A percentile compares a stretch with the other conserved stretches of the same genome.
Conservation (phyloP, 2,888 invertebrate genomes). For the Crematogaster levior region DNA sequence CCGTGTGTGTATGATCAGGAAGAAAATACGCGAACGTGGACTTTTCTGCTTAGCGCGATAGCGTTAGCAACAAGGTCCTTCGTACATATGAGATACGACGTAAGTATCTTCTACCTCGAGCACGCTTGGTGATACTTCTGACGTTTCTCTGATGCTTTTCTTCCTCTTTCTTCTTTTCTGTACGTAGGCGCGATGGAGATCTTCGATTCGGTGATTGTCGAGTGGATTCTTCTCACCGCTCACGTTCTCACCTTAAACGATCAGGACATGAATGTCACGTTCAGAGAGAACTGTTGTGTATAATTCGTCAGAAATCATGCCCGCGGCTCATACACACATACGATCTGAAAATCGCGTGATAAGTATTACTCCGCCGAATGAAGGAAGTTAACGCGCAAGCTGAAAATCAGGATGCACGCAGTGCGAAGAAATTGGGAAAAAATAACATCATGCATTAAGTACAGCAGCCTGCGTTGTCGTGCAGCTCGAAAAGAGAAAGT, state of each 20-base stretch:
- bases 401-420: conserved; percentile 16
- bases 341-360: conserved; percentile 41
- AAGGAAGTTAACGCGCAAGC: conserved; percentile 38
- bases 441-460: conserved; percentile 48
- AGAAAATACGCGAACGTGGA: conserved; percentile 3
- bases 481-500: conserved; percentile 63
- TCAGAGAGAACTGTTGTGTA: background rate
- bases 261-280: conserved; percentile 32
- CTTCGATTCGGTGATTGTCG: conserved; percentile 1
- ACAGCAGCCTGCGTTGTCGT: conserved; percentile 58
- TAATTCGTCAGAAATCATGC: conserved; percentile 12
- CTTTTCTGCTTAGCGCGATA: conserved; percentile 5
- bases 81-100: background rate
- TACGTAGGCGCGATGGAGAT: background rate
- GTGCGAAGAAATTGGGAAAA: conserved; percentile 27
- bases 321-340: background rate
- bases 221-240: conserved; percentile 14
- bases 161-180: background rate
- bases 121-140: background rate
- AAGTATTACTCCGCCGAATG: conserved; percentile 25
- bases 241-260: conserved; percentile 28
- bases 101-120: background rate
- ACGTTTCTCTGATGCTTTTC: background rate
- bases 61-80: background rate
- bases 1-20: background rate